Percentiles rank a stretch among this genome's conserved stretches.
phyloP scores from a whole-genome alignment of 2,113 vertebrate genomes.

The Hippocampus barbouri region DNA sequence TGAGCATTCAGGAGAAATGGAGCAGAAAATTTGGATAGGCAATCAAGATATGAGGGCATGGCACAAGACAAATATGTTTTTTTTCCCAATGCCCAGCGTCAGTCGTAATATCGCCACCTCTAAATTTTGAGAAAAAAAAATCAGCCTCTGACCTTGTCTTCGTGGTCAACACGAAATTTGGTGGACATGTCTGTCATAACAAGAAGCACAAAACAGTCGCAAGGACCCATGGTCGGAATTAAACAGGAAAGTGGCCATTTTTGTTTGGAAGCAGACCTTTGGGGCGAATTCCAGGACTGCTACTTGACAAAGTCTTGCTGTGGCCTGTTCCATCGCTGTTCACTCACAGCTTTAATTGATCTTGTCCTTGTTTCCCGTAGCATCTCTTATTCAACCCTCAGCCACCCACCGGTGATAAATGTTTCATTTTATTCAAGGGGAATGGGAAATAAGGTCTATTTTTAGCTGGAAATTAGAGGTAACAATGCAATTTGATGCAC shows the following conservation, averaged over 20 bases:
- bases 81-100: no score
- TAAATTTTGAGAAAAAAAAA: no score
- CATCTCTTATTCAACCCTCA: conserved; percentile 39
- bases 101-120: no score
- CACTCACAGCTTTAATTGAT: conserved; percentile 8
- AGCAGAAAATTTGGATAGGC: conserved; percentile 30
- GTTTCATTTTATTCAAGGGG: background rate
- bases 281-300: background rate
- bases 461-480: background rate
- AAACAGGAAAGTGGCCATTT: no score
- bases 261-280: background rate
- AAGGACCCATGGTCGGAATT: no score
- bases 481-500: background rate
- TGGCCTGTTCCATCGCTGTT: no score
- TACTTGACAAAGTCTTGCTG: background rate
- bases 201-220: no score
- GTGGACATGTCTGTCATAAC: no score
- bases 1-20: conserved; percentile 36
- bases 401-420: background rate
- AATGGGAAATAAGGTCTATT: background rate
- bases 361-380: conserved; percentile 19
- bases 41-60: background rate
- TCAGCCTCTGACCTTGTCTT: no score
- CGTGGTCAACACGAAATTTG: no score
- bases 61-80: no score